phyloP scores from a whole-genome alignment of 1,140 invertebrate genomes.

The Phymorhynchus buccinoides region DNA sequence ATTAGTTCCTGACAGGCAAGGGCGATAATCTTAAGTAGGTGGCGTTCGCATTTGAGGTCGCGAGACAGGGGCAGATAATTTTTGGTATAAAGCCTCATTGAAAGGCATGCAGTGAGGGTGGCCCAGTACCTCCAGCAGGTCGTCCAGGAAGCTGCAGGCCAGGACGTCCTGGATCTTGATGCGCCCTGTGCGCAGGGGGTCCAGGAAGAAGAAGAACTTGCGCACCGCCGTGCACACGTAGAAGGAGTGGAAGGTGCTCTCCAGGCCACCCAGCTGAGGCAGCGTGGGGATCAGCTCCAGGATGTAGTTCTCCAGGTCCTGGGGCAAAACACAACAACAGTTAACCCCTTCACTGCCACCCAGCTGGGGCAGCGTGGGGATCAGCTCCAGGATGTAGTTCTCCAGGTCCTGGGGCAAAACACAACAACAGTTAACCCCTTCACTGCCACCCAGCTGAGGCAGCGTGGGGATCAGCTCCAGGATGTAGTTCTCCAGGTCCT shows the following conservation, averaged over 20 bases:
- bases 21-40: too few species aligned
- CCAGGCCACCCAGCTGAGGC: constrained; percentile 86
- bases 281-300: constrained; percentile 92
- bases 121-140: too few species aligned
- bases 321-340: constrained; percentile 44
- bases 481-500: constrained; percentile 97
- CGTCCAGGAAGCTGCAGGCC: constrained; percentile 91
- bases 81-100: too few species aligned
- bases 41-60: too few species aligned
- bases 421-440: too few species aligned
- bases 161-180: constrained; percentile 93
- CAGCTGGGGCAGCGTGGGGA: constrained; percentile 87
- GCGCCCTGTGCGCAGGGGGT: constrained; percentile 80
- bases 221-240: constrained; percentile 96
- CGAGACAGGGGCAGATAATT: too few species aligned
- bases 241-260: constrained; percentile 95
- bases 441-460: constrained; percentile 84
- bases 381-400: constrained; percentile 93
- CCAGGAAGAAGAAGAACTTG: constrained; percentile 92
- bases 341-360: too few species aligned
- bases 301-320: constrained; percentile 97
- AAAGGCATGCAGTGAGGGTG: too few species aligned
- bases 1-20: too few species aligned
- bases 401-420: constrained; percentile 84
- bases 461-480: constrained; percentile 92